These are phyloP conservation scores for Palaemon carinicauda DNA, from an alignment of 1,140 invertebrate genomes.

Conservation along the genomic window DNA sequence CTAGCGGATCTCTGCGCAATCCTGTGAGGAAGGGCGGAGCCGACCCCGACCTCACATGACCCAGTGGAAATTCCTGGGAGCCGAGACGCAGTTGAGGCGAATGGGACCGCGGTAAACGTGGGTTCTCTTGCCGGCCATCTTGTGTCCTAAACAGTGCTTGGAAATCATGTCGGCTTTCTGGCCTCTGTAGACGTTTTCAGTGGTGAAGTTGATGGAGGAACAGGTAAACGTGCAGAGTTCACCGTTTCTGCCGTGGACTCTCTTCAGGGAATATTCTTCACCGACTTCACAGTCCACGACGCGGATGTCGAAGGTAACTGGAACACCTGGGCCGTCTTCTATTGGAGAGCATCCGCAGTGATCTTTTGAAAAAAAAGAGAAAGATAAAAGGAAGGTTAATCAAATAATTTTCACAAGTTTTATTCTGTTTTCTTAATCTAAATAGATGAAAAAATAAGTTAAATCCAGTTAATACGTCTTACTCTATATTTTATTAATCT, in stretches of 20 bases:
- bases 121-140: conserved; percentile 32
- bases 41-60: conserved; percentile 13
- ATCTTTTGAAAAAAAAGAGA: neutral
- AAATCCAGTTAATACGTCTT: no score
- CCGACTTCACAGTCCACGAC: conserved; percentile 62
- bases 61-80: conserved; percentile 23
- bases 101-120: conserved; percentile 53
- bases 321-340: conserved; percentile 9
- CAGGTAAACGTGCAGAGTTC: conserved; percentile 59
- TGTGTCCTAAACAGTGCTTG: conserved; percentile 60
- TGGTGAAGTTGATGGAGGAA: conserved; percentile 61
- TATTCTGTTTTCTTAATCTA: no score
- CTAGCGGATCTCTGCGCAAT: neutral
- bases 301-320: conserved; percentile 61
- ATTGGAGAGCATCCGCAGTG: neutral
- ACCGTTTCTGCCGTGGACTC: conserved; percentile 60
- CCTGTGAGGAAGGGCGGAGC: neutral
- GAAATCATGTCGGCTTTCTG: conserved; percentile 64
- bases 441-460: no score
- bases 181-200: conserved; percentile 62
- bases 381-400: neutral
- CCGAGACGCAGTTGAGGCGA: conserved; percentile 20
- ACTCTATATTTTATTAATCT: no score
- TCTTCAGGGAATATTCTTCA: conserved; percentile 59
- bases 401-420: no score